Evolutionary conservation across 2,888 invertebrate genomes (phyloP).

Genomic region (Timema cristinae): DNA sequence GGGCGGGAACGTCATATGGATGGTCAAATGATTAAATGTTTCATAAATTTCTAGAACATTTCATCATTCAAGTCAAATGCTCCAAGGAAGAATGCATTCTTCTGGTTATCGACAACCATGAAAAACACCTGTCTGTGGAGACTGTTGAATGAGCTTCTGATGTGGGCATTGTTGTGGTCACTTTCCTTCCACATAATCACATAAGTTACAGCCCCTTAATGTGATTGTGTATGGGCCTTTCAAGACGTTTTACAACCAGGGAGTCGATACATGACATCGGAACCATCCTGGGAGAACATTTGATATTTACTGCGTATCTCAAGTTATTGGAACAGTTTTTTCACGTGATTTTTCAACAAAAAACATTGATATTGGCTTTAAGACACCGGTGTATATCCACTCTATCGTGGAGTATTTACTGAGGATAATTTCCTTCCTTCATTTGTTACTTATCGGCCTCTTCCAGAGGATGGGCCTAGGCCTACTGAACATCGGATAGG

Average conservation of each 20-base stretch:
- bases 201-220: too few relatives aligned
- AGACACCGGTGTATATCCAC: background rate
- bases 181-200: too few relatives aligned
- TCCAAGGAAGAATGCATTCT: constrained; percentile 6
- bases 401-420: background rate
- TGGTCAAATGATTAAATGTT: constrained; percentile 10
- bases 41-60: background rate
- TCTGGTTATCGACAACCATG: constrained; percentile 6
- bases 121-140: background rate
- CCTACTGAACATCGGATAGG: background rate
- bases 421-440: background rate
- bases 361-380: background rate
- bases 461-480: background rate
- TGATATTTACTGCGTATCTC: background rate
- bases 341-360: constrained; percentile 2
- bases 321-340: background rate
- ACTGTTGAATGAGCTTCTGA: too few relatives aligned
- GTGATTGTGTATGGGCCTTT: too few relatives aligned
- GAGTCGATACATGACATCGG: background rate
- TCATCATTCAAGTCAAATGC: background rate
- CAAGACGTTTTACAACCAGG: too few relatives aligned
- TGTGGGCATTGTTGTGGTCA: too few relatives aligned
- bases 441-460: background rate
- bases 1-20: background rate
- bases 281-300: constrained; percentile 5